Evolutionary conservation across 2,888 invertebrate genomes (phyloP).

Genomic region (Chelonus formosanus): DNA sequence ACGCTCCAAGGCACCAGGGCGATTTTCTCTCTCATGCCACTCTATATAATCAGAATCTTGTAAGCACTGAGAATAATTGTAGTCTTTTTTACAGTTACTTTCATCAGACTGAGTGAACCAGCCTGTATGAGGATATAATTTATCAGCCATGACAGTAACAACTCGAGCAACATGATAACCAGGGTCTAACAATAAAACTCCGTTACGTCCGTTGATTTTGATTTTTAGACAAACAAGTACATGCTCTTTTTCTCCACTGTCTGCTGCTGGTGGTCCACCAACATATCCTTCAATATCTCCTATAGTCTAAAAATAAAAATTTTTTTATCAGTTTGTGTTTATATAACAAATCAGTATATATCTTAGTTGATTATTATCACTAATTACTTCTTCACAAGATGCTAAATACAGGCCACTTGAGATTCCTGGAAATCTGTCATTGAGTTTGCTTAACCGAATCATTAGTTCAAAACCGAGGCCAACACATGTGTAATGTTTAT

Average conservation of each 20-base stretch:
- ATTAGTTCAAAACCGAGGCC: conserved; percentile 86
- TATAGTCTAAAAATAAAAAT: conserved; percentile 56
- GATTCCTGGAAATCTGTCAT: conserved; percentile 75
- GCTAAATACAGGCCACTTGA: conserved; percentile 76
- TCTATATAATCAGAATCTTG: conserved; percentile 80
- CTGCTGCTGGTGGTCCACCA: conserved; percentile 66
- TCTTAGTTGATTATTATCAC: too few relatives aligned
- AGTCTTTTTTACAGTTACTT: conserved; percentile 79
- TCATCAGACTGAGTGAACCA: conserved; percentile 88
- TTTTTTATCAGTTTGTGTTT: too few relatives aligned
- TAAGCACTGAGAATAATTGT: conserved; percentile 79
- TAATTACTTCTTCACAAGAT: conserved; percentile 84
- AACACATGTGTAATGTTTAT: conserved; percentile 86
- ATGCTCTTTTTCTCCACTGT: conserved; percentile 85
- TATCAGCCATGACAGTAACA: conserved; percentile 87
- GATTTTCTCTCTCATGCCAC: conserved; percentile 84
- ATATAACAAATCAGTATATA: too few relatives aligned
- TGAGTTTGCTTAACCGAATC: conserved; percentile 71
- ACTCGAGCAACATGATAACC: conserved; percentile 90
- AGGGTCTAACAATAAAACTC: conserved; percentile 85
- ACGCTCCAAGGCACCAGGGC: conserved; percentile 68
- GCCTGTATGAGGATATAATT: conserved; percentile 85
- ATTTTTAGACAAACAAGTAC: conserved; percentile 82
- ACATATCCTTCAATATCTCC: conserved; percentile 65
- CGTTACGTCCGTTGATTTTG: conserved; percentile 76